Conservation (phyloP, 1,140 invertebrate genomes). For the Aphelenchoides fujianensis region DNA sequence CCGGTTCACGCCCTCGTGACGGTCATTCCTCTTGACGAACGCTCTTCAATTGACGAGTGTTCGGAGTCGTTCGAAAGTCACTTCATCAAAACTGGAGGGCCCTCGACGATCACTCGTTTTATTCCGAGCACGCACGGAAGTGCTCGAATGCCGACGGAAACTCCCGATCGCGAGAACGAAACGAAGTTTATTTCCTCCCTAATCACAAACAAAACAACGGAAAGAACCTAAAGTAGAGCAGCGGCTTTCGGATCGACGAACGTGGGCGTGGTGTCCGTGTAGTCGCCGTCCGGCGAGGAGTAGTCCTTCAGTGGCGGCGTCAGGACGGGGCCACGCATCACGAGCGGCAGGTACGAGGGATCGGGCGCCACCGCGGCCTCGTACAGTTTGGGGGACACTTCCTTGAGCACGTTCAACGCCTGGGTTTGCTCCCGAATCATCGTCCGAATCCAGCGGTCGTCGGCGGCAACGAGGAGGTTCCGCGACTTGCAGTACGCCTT, state of each 20-base stretch:
- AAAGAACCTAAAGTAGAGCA: neutral
- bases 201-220: neutral
- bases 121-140: no score
- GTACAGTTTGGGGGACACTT: constrained; percentile 62
- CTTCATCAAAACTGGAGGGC: no score
- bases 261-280: constrained; percentile 39
- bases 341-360: constrained; percentile 47
- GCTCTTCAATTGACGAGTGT: no score
- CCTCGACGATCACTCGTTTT: no score
- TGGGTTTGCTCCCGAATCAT: constrained; percentile 48
- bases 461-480: constrained; percentile 28
- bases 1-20: no score
- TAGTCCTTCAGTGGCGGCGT: constrained; percentile 62
- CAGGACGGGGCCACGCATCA: constrained; percentile 56
- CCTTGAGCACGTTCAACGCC: constrained; percentile 58
- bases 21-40: no score
- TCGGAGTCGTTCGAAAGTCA: no score
- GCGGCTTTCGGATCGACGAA: neutral
- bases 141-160: no score
- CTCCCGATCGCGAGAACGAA: no score
- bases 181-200: neutral
- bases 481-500: constrained; percentile 47
- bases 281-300: constrained; percentile 62
- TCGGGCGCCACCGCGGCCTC: constrained; percentile 61
- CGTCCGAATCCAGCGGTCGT: constrained; percentile 48